These are phyloP conservation scores for Ischnura elegans DNA, from an alignment of 2,888 invertebrate species.

Conservation along the genomic window DNA sequence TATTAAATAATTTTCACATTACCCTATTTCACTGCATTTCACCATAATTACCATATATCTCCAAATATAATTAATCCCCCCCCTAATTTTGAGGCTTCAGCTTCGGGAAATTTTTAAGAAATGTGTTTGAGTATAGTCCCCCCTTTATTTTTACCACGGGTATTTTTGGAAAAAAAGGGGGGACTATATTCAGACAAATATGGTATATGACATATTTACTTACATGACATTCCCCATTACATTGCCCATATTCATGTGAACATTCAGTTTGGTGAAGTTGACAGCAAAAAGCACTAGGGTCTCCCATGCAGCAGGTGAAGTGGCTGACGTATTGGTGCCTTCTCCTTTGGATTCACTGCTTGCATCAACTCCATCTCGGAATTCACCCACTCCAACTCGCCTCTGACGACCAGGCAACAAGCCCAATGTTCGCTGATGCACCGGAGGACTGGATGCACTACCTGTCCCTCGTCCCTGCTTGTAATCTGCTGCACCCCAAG, in stretches of 20 bases:
- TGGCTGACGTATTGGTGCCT: conserved; percentile 30
- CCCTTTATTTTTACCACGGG: too few relatives aligned
- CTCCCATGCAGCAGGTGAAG: conserved; percentile 90
- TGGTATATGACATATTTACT: too few relatives aligned
- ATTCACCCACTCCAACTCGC: conserved; percentile 37
- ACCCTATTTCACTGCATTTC: too few relatives aligned
- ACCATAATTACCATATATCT: too few relatives aligned
- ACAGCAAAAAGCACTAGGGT: conserved; percentile 97
- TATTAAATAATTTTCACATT: too few relatives aligned
- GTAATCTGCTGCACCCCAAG: conserved; percentile 55
- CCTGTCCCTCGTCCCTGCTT: conserved; percentile 13
- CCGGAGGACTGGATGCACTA: conserved; percentile 43
- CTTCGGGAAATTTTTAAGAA: too few relatives aligned
- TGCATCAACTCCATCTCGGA: conserved; percentile 67
- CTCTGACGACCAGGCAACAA: neutral
- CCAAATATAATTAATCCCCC: too few relatives aligned
- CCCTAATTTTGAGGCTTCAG: too few relatives aligned
- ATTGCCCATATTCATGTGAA: conserved; percentile 99
- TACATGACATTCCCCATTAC: conserved; percentile 98
- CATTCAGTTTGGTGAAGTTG: conserved; percentile 96
- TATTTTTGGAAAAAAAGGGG: too few relatives aligned
- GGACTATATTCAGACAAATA: too few relatives aligned
- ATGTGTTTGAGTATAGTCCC: too few relatives aligned
- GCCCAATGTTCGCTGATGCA: conserved; percentile 34
- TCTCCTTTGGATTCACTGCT: conserved; percentile 53